Conservation (phyloP, 64 coral and sea anemone genomes). For the Pocillopora damicornis region DNA sequence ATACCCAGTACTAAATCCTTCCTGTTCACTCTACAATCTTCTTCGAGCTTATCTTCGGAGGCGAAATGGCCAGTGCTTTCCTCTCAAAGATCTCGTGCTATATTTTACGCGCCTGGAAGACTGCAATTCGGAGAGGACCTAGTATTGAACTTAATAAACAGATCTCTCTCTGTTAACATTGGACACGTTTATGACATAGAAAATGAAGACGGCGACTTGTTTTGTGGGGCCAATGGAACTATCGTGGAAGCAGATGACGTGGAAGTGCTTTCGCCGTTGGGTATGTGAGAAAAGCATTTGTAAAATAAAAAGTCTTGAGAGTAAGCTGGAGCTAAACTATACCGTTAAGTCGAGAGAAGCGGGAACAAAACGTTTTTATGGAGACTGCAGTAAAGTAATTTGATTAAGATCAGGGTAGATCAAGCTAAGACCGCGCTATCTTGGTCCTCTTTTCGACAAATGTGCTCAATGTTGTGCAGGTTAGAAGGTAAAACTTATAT, state of each 20-base stretch:
- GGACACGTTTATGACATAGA: not conserved
- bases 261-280: not conserved
- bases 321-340: too few relatives aligned
- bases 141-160: not conserved
- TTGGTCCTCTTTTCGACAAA: too few relatives aligned
- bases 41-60: not conserved
- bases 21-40: not conserved
- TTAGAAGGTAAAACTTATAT: too few relatives aligned
- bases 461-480: too few relatives aligned
- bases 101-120: not conserved
- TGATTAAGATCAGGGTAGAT: too few relatives aligned
- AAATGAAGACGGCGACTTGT: not conserved
- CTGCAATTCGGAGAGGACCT: not conserved
- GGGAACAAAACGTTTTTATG: too few relatives aligned
- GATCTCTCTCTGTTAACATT: not conserved
- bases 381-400: too few relatives aligned
- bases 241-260: not conserved
- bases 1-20: not conserved
- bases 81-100: not conserved
- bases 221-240: not conserved
- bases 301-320: too few relatives aligned
- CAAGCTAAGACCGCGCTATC: too few relatives aligned
- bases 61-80: not conserved
- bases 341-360: too few relatives aligned
- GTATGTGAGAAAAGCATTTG: not conserved